Evolutionary conservation across 2,888 invertebrate genomes (phyloP), one percentile per base, ranked within the genome.

Genomic region (Drosophila pegasa): DNA sequence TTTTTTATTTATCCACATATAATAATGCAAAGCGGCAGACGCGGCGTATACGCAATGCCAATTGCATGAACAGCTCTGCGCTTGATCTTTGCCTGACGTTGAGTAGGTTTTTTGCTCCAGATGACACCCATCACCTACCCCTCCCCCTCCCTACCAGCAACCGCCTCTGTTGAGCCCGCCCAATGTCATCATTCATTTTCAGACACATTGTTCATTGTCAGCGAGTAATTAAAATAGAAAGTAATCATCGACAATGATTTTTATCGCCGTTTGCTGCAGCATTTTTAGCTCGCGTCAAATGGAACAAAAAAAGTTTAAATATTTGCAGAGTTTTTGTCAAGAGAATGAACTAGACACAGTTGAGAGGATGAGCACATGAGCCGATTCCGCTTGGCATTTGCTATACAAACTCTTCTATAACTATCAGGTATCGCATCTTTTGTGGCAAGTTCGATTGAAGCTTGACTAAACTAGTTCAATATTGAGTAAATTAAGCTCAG

Each of bases 101-200:
- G 31, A 29, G 47, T 48, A 50, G 41, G 31, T 1, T 29, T 16
- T 4, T 27, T 18, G 31, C 47, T 40, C 18, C 16, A 45, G 33
- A 47, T 65, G 37, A 18, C 9, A 2, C 29, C 9, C 29, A 8
- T n/a, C 18, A 8, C 2, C 8, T 10, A 4, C 27, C 12, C 5
- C 20, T 52, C 4, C 0, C 10, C 29, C 27, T 9, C 6, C n/a
- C 33, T 3, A n/a, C n/a, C n/a, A n/a, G n/a, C n/a, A n/a, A n/a
- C 7, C n/a, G 7, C 5, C 37, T 1, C n/a, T 12, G 14, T 1
- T 14, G 8, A 9, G 12, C 12, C 16, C 20, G 65, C 22, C 71
- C 87, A 81, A 76, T 79, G 75, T 71, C 86, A 87, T 81, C 88
- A 85, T 66, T 85, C 82, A 87, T 75, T 61, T 63, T 66, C 43